A percentile compares a stretch with the other conserved stretches of the same genome.
These are phyloP conservation scores for Holocentrus rufus DNA, from an alignment of 2,797 vertebrate genomes.

Conservation along the genomic window DNA sequence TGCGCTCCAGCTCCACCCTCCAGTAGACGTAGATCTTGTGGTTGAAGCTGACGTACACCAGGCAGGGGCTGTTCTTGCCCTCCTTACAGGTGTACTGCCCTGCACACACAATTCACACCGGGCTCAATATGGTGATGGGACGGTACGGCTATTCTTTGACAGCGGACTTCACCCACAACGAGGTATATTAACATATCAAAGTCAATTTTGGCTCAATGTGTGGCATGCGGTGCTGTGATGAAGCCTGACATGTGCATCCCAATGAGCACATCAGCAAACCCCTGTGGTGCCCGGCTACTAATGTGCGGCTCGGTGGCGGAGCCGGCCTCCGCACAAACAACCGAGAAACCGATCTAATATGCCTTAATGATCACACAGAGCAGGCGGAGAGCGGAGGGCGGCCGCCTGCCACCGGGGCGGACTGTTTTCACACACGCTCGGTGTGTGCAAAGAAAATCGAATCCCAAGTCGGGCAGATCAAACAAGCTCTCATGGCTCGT, in stretches of 20 bases:
- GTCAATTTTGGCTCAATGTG: not conserved
- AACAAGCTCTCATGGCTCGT: conserved; percentile 14
- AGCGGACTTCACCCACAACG: not conserved
- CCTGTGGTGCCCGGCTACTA: conserved; percentile 18
- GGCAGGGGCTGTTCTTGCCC: conserved; percentile 91
- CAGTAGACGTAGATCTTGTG: conserved; percentile 98
- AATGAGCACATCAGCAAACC: conserved; percentile 36
- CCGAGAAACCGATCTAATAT: conserved; percentile 30
- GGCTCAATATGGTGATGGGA: not conserved
- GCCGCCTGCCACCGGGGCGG: not conserved
- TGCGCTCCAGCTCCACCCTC: conserved; percentile 94
- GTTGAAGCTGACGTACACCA: conserved; percentile 96
- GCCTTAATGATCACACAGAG: conserved; percentile 24
- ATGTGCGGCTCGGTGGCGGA: conserved; percentile 1
- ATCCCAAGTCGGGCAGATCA: conserved; percentile 4
- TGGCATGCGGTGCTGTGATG: not conserved
- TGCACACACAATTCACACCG: conserved; percentile 56
- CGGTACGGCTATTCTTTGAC: not conserved
- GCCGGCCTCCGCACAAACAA: conserved; percentile 22
- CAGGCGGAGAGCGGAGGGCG: not conserved
- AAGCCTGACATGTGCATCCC: conserved; percentile 19
- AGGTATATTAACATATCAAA: not conserved
- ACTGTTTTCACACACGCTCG: not conserved
- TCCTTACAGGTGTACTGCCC: conserved; percentile 96
- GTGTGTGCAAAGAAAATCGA: conserved; percentile 11